These are phyloP conservation scores for Pica pica DNA, from an alignment of 2,113 vertebrate genomes.

Conservation along the genomic window DNA sequence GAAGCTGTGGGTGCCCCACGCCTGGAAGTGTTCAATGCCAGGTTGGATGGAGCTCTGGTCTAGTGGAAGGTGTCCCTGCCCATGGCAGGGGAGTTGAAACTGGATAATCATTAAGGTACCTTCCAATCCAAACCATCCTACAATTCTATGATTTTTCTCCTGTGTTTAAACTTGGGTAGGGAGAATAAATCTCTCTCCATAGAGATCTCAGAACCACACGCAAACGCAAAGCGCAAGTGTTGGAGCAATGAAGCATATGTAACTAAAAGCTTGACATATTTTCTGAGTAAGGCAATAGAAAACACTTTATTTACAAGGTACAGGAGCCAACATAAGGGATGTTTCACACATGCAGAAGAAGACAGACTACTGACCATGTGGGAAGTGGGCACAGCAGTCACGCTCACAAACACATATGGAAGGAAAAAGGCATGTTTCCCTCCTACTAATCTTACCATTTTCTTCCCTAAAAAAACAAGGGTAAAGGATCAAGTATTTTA, in stretches of 20 bases:
- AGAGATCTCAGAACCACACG: neutral
- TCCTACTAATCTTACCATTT: constrained; percentile 1
- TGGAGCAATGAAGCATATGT: constrained; percentile 17
- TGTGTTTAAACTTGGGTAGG: neutral
- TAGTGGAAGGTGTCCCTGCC: neutral
- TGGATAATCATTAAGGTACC: neutral
- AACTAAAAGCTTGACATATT: constrained; percentile 27
- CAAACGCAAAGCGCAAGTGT: neutral
- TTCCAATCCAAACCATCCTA: neutral
- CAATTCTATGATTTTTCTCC: neutral
- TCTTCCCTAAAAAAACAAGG: neutral
- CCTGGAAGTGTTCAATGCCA: neutral
- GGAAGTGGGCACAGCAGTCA: constrained; percentile 50
- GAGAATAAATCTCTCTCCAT: neutral
- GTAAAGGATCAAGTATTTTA: constrained; percentile 4
- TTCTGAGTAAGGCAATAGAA: constrained; percentile 32
- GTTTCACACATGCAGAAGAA: constrained; percentile 40
- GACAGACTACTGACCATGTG: constrained; percentile 54
- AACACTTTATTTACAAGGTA: constrained; percentile 37
- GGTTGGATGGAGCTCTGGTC: neutral
- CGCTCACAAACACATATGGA: neutral
- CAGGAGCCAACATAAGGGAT: constrained; percentile 17
- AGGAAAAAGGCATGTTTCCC: constrained; percentile 4
- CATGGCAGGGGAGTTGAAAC: neutral
- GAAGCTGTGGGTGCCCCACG: neutral